Evolutionary conservation across 2,113 vertebrate species (phyloP).

Genomic region (Telmatochromis brichardi): DNA sequence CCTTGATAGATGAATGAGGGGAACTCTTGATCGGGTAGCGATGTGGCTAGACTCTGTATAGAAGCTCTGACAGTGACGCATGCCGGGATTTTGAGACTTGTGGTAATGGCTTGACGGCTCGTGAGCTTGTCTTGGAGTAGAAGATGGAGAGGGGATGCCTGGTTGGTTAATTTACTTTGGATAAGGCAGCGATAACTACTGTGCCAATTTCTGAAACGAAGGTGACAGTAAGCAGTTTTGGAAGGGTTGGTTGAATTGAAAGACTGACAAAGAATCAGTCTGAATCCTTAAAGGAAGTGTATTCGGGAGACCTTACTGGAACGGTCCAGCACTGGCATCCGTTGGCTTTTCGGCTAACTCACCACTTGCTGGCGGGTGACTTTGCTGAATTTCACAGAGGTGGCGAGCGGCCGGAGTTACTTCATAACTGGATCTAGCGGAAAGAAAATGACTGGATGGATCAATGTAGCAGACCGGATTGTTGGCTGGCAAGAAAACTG

Average conservation of each 20-base stretch:
- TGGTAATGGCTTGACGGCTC: not conserved
- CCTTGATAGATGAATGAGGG: not conserved
- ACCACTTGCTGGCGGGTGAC: not conserved
- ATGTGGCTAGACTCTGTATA: not conserved
- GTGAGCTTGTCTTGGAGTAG: not conserved
- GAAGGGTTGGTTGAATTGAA: not conserved
- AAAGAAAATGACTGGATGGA: not conserved
- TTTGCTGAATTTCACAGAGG: not conserved
- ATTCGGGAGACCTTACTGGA: not conserved
- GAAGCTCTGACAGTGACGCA: not conserved
- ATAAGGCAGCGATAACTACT: not conserved
- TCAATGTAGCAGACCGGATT: not conserved
- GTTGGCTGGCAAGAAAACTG: not conserved
- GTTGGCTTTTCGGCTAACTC: not conserved
- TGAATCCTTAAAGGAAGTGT: not conserved
- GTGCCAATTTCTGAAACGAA: not conserved
- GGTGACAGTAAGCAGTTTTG: not conserved
- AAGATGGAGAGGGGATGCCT: not conserved
- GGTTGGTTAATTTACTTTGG: not conserved
- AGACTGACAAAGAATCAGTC: not conserved
- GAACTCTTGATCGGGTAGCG: rapidly evolving
- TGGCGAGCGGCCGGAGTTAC: not conserved
- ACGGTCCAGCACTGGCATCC: not conserved
- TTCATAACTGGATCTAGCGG: not conserved
- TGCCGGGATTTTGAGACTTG: not conserved